Evolutionary conservation across 2,888 invertebrate genomes (phyloP).

Genomic region (Agrotis ipsilon): DNA sequence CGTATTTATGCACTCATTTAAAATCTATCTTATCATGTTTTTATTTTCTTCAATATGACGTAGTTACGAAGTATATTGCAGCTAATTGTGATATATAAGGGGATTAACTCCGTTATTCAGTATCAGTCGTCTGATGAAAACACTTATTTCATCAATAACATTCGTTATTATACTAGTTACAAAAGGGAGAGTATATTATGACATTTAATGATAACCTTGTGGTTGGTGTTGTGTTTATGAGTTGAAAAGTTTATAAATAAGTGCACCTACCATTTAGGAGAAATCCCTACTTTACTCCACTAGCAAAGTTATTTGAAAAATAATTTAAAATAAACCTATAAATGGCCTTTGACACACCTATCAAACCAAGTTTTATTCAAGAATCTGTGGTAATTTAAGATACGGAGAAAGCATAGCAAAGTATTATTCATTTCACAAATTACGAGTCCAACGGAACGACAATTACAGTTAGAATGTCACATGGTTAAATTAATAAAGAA

Average conservation of each 20-base stretch:
- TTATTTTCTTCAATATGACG: not conserved
- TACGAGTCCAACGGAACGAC: too few relatives aligned
- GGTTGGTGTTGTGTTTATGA: too few relatives aligned
- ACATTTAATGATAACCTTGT: too few relatives aligned
- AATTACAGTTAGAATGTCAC: not conserved
- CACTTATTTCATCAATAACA: not conserved
- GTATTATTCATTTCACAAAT: too few relatives aligned
- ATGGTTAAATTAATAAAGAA: not conserved
- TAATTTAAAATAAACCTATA: not conserved
- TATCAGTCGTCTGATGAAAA: too few relatives aligned
- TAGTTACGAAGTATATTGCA: not conserved
- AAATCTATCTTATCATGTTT: not conserved
- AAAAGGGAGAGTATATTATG: too few relatives aligned
- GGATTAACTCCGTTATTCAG: not conserved
- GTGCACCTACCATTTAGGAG: too few relatives aligned
- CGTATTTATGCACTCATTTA: not conserved
- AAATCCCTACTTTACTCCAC: too few relatives aligned
- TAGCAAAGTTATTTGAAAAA: too few relatives aligned
- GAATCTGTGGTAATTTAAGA: not conserved
- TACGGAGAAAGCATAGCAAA: not conserved
- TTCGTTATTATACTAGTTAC: not conserved
- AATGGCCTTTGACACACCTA: too few relatives aligned
- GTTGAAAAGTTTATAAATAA: too few relatives aligned
- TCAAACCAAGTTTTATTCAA: not conserved
- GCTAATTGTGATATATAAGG: not conserved